These are phyloP conservation scores for Gymnoscelis rufifasciata DNA, from an alignment of 2,888 invertebrate genomes.

Conservation along the genomic window DNA sequence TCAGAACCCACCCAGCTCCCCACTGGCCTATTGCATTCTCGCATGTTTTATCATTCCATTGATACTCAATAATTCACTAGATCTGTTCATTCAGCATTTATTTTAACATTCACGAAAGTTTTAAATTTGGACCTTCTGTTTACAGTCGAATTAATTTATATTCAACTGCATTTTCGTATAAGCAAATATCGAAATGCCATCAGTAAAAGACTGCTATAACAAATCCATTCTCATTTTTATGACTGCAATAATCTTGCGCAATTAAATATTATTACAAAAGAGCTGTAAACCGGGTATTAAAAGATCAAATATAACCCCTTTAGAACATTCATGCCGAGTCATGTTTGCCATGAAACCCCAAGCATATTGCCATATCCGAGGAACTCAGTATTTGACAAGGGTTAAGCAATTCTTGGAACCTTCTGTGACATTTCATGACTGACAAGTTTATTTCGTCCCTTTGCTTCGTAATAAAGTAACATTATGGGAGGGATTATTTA, in stretches of 20 bases:
- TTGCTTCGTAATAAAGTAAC: constrained; percentile 9
- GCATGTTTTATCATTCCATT: constrained; percentile 53
- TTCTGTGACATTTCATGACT: constrained; percentile 20
- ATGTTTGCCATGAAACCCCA: constrained; percentile 15
- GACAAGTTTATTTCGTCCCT: constrained; percentile 19
- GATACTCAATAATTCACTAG: constrained; percentile 33
- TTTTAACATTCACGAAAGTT: neutral
- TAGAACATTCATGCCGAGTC: constrained; percentile 19
- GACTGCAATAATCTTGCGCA: constrained; percentile 18
- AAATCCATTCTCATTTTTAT: constrained; percentile 10
- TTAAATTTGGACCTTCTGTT: neutral
- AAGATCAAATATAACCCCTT: constrained; percentile 12
- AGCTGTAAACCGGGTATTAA: constrained; percentile 18
- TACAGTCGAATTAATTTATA: constrained; percentile 9
- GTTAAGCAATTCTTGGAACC: constrained; percentile 20
- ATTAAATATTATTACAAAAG: constrained; percentile 23
- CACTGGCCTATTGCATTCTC: constrained; percentile 68
- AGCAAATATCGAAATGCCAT: neutral
- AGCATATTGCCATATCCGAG: constrained; percentile 11
- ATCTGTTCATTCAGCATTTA: too few species aligned
- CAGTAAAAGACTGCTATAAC: constrained; percentile 5
- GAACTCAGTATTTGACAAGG: constrained; percentile 23
- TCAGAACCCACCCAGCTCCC: constrained; percentile 47
- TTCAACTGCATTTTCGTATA: constrained; percentile 1
- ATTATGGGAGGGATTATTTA: constrained; percentile 7